Conservation (phyloP, 2,797 vertebrate species). For the Choloepus didactylus region DNA sequence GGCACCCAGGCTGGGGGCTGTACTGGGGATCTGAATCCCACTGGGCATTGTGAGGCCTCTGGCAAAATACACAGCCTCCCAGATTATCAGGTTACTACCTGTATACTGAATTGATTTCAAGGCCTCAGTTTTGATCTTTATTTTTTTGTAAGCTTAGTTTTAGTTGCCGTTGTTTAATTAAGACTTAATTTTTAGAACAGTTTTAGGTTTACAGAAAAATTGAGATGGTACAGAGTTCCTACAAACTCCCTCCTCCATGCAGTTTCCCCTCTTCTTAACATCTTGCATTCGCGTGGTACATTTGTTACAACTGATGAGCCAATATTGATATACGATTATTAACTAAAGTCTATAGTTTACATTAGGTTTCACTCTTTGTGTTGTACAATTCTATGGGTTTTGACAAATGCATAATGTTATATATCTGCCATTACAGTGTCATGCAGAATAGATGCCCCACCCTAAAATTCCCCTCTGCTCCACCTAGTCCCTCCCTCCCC, state of each 20-base stretch:
- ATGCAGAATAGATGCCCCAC: not conserved
- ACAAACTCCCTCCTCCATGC: rapidly evolving
- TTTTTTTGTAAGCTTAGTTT: not conserved
- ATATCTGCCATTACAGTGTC: not conserved
- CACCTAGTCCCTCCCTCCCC: not conserved
- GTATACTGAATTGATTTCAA: slow-evolving; percentile 27
- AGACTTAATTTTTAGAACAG: not conserved
- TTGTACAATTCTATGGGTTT: too few relatives aligned
- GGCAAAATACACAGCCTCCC: not conserved
- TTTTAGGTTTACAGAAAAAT: not conserved
- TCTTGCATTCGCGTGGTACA: too few relatives aligned
- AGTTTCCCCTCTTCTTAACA: too few relatives aligned
- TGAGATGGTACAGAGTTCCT: not conserved
- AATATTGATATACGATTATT: not conserved
- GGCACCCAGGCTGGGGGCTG: rapidly evolving
- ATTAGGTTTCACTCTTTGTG: not conserved
- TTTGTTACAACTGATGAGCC: not conserved
- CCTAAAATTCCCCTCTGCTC: not conserved
- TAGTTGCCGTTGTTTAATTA: not conserved
- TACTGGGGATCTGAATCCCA: too few relatives aligned
- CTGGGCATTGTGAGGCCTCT: not conserved
- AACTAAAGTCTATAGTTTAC: not conserved
- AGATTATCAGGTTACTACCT: not conserved
- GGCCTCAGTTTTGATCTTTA: not conserved
- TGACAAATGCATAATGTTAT: not conserved